phyloP scores from a whole-genome alignment of 2,113 vertebrate species.

The Paratilapia polleni region DNA sequence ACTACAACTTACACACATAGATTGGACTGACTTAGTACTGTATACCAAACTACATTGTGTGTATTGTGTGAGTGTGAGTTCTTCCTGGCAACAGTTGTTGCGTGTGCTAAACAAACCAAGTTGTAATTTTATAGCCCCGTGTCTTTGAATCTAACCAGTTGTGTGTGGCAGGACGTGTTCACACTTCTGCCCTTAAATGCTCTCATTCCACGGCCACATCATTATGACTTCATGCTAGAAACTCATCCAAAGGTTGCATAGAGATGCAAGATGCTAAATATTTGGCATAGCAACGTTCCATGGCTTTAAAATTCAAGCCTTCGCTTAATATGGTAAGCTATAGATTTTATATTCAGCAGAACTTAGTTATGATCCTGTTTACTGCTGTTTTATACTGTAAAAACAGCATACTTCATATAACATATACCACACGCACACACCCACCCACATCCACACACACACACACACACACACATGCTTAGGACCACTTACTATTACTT shows the following conservation, averaged over 20 bases:
- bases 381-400: too few species aligned
- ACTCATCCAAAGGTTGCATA: constrained; percentile 23
- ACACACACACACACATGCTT: too few species aligned
- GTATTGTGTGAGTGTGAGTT: constrained; percentile 4
- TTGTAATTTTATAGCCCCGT: constrained; percentile 36
- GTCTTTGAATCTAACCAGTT: constrained; percentile 32
- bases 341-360: neutral
- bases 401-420: too few species aligned
- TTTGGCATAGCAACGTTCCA: constrained; percentile 23
- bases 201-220: constrained; percentile 41
- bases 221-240: constrained; percentile 51
- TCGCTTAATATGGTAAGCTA: neutral
- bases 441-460: too few species aligned
- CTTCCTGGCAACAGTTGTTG: constrained; percentile 56
- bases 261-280: constrained; percentile 34
- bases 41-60: constrained; percentile 2
- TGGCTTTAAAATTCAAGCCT: neutral
- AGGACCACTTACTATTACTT: neutral
- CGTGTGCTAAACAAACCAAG: constrained; percentile 35
- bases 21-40: neutral
- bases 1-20: neutral
- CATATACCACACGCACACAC: too few species aligned
- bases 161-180: constrained; percentile 55
- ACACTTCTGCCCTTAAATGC: constrained; percentile 28
- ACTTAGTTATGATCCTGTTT: neutral